Conservation (phyloP, 2,797 vertebrate species). For the Darevskia nairensis region DNA sequence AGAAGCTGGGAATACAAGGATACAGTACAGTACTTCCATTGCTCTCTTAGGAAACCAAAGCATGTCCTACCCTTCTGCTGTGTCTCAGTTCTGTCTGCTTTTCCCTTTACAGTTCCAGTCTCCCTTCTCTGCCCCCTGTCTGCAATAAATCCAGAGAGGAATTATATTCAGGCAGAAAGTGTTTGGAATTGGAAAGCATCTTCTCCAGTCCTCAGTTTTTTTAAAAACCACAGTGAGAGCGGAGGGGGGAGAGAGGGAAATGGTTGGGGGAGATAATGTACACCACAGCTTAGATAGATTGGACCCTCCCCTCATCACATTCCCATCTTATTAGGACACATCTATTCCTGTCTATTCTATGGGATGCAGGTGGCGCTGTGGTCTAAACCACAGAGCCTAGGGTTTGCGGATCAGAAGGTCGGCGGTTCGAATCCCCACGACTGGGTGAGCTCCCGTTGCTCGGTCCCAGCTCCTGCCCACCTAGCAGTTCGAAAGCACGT, state of each 20-base stretch:
- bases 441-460: too few relatives aligned
- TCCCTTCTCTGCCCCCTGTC: not conserved
- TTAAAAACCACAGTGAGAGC: too few relatives aligned
- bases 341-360: not conserved
- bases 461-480: too few relatives aligned
- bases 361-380: too few relatives aligned
- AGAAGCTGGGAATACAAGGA: not conserved
- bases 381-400: too few relatives aligned
- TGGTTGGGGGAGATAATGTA: not conserved
- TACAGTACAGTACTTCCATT: not conserved
- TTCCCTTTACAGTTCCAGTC: not conserved
- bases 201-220: not conserved
- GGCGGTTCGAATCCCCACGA: too few relatives aligned
- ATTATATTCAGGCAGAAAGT: constrained; percentile 6
- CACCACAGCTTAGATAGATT: not conserved
- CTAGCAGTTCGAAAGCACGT: too few relatives aligned
- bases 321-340: not conserved
- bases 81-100: not conserved
- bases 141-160: not conserved
- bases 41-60: not conserved
- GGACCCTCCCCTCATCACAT: not conserved
- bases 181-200: not conserved
- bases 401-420: too few relatives aligned
- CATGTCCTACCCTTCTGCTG: not conserved
- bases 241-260: not conserved